phyloP scores from a whole-genome alignment of 2,113 vertebrate species.

The Tautogolabrus adspersus region DNA sequence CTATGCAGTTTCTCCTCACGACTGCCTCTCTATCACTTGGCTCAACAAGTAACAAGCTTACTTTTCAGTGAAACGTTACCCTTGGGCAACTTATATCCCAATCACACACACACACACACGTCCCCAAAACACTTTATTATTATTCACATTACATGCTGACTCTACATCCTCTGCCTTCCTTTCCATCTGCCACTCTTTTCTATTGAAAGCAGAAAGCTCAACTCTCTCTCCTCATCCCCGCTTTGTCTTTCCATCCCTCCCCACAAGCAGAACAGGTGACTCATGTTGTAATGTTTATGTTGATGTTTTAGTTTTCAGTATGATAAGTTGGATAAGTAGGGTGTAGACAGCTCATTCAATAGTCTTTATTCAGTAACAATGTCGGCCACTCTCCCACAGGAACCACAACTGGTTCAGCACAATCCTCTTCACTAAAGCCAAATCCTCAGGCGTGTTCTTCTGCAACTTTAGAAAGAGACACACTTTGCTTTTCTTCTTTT shows the following conservation, averaged over 20 bases:
- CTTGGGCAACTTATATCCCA: not conserved
- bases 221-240: conserved; percentile 7
- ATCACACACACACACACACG: conserved; percentile 9
- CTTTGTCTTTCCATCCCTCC: conserved; percentile 34
- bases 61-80: conserved; percentile 40
- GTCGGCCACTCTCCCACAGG: conserved; percentile 40
- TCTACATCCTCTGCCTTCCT: conserved; percentile 45
- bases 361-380: conserved; percentile 51
- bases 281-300: conserved; percentile 39
- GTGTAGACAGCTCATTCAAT: conserved; percentile 40
- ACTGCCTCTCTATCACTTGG: conserved; percentile 31
- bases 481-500: conserved; percentile 21
- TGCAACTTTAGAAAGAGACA: conserved; percentile 49
- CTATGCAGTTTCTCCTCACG: conserved; percentile 32
- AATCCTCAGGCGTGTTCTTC: conserved; percentile 63
- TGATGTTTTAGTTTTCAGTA: conserved; percentile 45
- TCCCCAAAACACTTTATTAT: conserved; percentile 25
- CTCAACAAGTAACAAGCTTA: conserved; percentile 39
- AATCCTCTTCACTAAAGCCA: conserved; percentile 58
- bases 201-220: conserved; percentile 39
- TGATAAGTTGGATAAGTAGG: conserved; percentile 35
- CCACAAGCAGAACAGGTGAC: conserved; percentile 37
- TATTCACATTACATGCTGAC: conserved; percentile 59
- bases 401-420: conserved; percentile 46
- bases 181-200: conserved; percentile 56